Evolutionary conservation across 1,140 invertebrate genomes (phyloP).

Genomic region (Drosophila nebulosa): DNA sequence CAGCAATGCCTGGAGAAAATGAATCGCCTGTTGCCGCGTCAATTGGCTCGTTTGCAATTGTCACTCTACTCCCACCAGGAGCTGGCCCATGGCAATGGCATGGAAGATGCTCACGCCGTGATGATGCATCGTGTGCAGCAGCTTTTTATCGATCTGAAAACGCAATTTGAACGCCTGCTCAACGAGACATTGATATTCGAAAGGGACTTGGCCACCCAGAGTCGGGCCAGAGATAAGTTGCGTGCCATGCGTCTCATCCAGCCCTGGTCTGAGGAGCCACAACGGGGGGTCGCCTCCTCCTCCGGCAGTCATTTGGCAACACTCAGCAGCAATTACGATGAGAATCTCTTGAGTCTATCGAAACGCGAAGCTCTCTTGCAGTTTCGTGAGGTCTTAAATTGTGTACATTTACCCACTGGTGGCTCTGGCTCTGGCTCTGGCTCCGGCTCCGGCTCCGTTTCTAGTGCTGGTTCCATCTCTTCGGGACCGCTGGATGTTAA

Average conservation of each 20-base stretch:
- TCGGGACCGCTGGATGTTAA: constrained; percentile 61
- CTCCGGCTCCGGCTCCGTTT: background rate
- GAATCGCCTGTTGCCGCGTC: constrained; percentile 50
- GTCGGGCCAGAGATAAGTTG: constrained; percentile 54
- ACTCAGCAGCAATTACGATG: constrained; percentile 38
- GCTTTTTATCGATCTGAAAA: constrained; percentile 46
- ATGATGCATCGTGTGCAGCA: constrained; percentile 13
- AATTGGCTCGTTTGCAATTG: constrained; percentile 42
- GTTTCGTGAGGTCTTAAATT: constrained; percentile 33
- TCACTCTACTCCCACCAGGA: constrained; percentile 35
- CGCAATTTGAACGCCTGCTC: constrained; percentile 51
- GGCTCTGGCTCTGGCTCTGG: background rate
- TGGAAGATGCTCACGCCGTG: background rate
- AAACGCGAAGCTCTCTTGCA: constrained; percentile 19
- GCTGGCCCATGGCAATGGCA: background rate
- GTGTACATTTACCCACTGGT: constrained; percentile 5
- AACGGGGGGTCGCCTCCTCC: background rate
- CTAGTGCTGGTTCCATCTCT: background rate
- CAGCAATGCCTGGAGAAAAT: constrained; percentile 54
- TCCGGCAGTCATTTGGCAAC: background rate
- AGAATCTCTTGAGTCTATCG: constrained; percentile 53
- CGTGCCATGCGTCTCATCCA: constrained; percentile 52
- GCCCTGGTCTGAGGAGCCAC: constrained; percentile 15
- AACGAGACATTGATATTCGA: constrained; percentile 62
- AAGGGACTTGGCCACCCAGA: constrained; percentile 21